Evolutionary conservation across 1,140 invertebrate species (phyloP).

Genomic region (Papilio polyxenes): DNA sequence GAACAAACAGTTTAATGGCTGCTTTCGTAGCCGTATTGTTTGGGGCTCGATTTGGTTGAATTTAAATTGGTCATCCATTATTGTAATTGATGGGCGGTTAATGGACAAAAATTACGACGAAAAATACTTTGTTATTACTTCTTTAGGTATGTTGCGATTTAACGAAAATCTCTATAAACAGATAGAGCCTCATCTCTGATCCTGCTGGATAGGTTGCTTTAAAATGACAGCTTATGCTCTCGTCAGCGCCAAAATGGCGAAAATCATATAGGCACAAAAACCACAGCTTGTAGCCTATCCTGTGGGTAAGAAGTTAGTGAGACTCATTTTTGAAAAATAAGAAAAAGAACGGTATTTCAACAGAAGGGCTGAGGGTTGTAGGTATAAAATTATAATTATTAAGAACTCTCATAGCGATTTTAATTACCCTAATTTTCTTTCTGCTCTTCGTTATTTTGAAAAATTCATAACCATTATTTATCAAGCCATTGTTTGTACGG

Average conservation of each 20-base stretch:
- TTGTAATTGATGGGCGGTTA: slow-evolving; percentile 43
- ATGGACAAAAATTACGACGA: background rate
- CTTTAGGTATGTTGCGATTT: background rate
- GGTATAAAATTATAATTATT: too few species aligned
- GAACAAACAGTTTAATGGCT: slow-evolving; percentile 72
- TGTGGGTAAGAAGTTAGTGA: too few species aligned
- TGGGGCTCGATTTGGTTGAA: slow-evolving; percentile 53
- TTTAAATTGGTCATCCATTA: slow-evolving; percentile 59
- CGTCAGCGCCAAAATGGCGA: too few species aligned
- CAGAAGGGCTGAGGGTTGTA: too few species aligned
- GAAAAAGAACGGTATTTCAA: too few species aligned
- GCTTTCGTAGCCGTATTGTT: slow-evolving; percentile 46
- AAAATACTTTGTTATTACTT: slow-evolving; percentile 28
- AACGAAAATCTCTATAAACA: background rate
- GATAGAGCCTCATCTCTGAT: too few species aligned
- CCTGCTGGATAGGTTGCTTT: too few species aligned
- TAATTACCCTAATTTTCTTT: background rate
- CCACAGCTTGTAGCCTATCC: too few species aligned
- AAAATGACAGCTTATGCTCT: too few species aligned
- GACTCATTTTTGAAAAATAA: too few species aligned
- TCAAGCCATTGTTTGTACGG: slow-evolving; percentile 49
- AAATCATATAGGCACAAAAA: too few species aligned
- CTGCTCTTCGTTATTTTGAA: background rate
- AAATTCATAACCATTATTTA: slow-evolving; percentile 39
- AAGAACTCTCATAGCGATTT: too few species aligned